Evolutionary conservation across 2,888 invertebrate genomes (phyloP), one percentile per base, ranked within the genome.

Genomic region (Lepidocyrtoides sp.): DNA sequence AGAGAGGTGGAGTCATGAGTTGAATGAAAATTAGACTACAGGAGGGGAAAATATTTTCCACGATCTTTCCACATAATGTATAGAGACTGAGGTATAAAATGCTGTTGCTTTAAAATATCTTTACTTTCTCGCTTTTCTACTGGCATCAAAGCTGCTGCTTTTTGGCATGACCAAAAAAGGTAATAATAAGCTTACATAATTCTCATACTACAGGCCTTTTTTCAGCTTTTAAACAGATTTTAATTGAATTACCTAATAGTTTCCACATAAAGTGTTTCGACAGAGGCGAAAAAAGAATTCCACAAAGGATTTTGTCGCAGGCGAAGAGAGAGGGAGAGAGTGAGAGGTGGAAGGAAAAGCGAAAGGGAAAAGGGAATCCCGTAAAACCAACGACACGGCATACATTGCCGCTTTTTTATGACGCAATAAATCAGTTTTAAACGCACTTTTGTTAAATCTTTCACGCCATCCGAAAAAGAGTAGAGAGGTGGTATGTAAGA

Each of bases 401-500:
- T 41, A 32, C 44, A 23, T 72, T 72, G n/a, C 36, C 79, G 36
- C 57, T 36, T 57, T 84, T 85, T 85, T 85, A 85, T 85, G 85
- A 85, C 66, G 75, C 69, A 72, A 85, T 85, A 85, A 85, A 85
- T 85, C 75, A 85, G 75, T 75, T 85, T 85, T 85, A 85, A 85
- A 85, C 72, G 72, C 72, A 85, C 20, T 85, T 57, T 85, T 81
- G 79, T 81, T 54, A 81, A 81, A 81, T 81, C 79, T 81, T 81
- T 81, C 36, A 36, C 3, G 79, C 63, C 63, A 29, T 63, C 14
- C 63, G 5, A 5, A n/a, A 66, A 32, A 29, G 29, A 66, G n/a
- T n/a, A 32, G 5, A 69, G 69, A 3, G 26, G 29, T 29, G 29
- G 63, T 63, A 14, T 17, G 7, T 8, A 29, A 63, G 23, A 72